phyloP scores from a whole-genome alignment of 30 jellyfish, hydroid and myxozoan species.

The Turritopsis dohrnii region DNA sequence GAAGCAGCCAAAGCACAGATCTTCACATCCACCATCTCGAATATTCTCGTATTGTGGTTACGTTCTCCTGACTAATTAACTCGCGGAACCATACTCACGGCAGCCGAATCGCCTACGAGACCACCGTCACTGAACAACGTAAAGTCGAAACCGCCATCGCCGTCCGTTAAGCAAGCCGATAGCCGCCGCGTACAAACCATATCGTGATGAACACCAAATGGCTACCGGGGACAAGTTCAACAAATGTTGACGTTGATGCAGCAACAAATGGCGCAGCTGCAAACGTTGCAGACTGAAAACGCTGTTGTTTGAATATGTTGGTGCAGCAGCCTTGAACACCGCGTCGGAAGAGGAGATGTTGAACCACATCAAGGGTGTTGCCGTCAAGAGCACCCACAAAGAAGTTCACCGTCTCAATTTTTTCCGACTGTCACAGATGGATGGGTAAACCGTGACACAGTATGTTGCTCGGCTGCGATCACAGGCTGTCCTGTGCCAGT shows the following conservation, averaged over 20 bases:
- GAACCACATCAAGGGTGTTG: background rate
- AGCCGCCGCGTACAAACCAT: too few relatives aligned
- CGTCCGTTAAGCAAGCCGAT: too few relatives aligned
- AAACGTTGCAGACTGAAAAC: conserved; percentile 5
- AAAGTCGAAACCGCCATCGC: too few relatives aligned
- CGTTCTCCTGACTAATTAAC: too few relatives aligned
- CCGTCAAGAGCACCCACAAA: conserved; percentile 29
- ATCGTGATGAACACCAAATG: too few relatives aligned
- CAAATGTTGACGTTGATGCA: background rate
- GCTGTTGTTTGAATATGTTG: conserved; percentile 32
- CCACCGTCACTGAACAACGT: too few relatives aligned
- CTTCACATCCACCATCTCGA: too few relatives aligned
- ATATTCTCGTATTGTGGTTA: too few relatives aligned
- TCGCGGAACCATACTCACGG: too few relatives aligned
- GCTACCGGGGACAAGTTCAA: conserved; percentile 27
- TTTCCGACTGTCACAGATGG: background rate
- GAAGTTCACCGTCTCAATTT: conserved; percentile 31
- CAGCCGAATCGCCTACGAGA: too few relatives aligned
- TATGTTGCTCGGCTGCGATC: conserved; percentile 23
- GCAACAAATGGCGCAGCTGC: conserved; percentile 14
- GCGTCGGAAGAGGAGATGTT: conserved; percentile 11
- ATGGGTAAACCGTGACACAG: too few relatives aligned
- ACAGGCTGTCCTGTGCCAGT: background rate
- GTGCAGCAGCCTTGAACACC: background rate
- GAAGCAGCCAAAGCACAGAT: too few relatives aligned